Conservation (phyloP, 2,888 invertebrate genomes). For the Acronicta aceris region DNA sequence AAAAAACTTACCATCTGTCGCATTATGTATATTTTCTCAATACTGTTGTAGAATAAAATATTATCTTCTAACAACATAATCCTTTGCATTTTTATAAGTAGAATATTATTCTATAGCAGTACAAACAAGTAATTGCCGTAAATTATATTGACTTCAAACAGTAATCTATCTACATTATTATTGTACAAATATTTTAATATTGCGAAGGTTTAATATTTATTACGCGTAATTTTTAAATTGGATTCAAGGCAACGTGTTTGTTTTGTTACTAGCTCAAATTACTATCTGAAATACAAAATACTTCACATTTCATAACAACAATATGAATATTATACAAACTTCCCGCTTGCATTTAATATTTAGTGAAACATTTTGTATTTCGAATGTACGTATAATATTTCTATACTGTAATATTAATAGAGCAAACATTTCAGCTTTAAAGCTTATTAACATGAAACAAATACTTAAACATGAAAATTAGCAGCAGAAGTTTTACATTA, state of each 20-base stretch:
- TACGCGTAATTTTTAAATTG: slow-evolving; percentile 73
- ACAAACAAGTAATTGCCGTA: slow-evolving; percentile 72
- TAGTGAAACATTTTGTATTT: slow-evolving; percentile 63
- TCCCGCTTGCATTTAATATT: slow-evolving; percentile 56
- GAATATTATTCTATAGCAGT: slow-evolving; percentile 68
- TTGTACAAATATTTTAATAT: slow-evolving; percentile 69
- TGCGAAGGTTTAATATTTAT: slow-evolving; percentile 68
- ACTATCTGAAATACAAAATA: slow-evolving; percentile 68
- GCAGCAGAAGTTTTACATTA: slow-evolving; percentile 29
- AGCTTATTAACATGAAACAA: slow-evolving; percentile 50
- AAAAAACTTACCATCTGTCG: slow-evolving; percentile 59
- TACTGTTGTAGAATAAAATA: slow-evolving; percentile 85
- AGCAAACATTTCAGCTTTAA: slow-evolving; percentile 51
- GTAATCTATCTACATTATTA: slow-evolving; percentile 73
- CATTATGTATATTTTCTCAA: slow-evolving; percentile 77
- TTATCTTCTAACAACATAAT: slow-evolving; percentile 72
- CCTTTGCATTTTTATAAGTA: slow-evolving; percentile 69
- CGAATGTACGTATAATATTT: slow-evolving; percentile 56
- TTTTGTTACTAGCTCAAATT: slow-evolving; percentile 74
- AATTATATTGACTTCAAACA: slow-evolving; percentile 74
- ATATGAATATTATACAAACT: slow-evolving; percentile 59
- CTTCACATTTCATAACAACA: slow-evolving; percentile 65
- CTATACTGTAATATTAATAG: slow-evolving; percentile 57
- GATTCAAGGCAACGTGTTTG: slow-evolving; percentile 85
- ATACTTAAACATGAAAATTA: slow-evolving; percentile 32